Evolutionary conservation across 1,140 invertebrate species (phyloP).

Genomic region (Euborellia annulipes): DNA sequence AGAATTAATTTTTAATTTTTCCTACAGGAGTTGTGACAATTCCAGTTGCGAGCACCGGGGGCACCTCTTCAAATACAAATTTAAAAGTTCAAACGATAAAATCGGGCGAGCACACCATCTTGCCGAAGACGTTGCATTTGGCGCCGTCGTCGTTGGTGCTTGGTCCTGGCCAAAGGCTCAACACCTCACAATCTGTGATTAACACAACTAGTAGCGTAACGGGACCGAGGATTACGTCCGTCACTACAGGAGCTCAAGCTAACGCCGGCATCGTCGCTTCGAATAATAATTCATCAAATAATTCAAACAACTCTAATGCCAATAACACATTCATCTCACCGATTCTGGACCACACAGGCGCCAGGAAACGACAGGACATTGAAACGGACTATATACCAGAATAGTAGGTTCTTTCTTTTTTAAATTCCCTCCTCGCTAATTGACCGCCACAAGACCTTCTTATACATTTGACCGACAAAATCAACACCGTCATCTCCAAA

Average conservation of each 20-base stretch:
- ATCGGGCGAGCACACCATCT: constrained; percentile 26
- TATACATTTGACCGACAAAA: too few species aligned
- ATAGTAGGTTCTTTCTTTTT: constrained; percentile 27
- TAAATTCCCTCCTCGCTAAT: too few species aligned
- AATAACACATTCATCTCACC: constrained; percentile 42
- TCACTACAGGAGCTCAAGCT: too few species aligned
- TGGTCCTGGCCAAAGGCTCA: constrained; percentile 2
- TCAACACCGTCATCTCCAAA: too few species aligned
- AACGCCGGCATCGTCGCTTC: constrained; percentile 4
- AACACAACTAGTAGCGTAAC: too few species aligned
- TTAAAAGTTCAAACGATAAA: constrained; percentile 34
- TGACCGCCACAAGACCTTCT: too few species aligned
- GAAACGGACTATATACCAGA: constrained; percentile 39
- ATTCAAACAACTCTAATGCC: constrained; percentile 17
- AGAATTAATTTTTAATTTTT: too few species aligned
- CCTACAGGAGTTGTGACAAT: constrained; percentile 35
- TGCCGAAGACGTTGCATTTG: constrained; percentile 40
- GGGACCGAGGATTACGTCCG: too few species aligned
- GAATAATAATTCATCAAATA: constrained; percentile 18
- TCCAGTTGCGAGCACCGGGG: constrained; percentile 24
- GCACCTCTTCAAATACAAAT: constrained; percentile 25
- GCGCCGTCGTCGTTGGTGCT: constrained; percentile 38
- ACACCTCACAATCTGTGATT: too few species aligned
- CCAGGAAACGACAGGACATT: constrained; percentile 40
- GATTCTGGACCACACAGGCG: constrained; percentile 39